A percentile compares a stretch with the other conserved stretches of the same genome.
Conservation (phyloP, 2,797 vertebrate genomes). For the Danionella dracula region DNA sequence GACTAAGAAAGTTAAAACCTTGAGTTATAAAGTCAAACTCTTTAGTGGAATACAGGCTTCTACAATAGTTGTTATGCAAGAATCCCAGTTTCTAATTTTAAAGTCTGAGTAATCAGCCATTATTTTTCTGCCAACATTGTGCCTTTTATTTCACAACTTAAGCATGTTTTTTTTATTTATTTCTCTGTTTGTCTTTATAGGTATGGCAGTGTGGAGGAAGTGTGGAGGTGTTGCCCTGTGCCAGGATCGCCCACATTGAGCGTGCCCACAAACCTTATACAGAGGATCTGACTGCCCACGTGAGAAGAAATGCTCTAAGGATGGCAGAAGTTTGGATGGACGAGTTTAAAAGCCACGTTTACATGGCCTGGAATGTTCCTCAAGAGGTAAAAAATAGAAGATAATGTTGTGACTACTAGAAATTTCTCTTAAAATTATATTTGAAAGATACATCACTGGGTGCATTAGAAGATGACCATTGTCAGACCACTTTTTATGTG, state of each 20-base stretch:
- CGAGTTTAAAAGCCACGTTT: conserved; percentile 96
- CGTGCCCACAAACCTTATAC: conserved; percentile 97
- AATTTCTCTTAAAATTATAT: too few relatives aligned
- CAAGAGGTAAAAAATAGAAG: conserved; percentile 77
- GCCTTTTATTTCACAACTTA: not conserved
- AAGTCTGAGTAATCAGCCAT: not conserved
- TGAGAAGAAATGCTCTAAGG: conserved; percentile 89
- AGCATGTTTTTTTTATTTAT: not conserved
- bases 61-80: not conserved
- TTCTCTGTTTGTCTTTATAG: conserved; percentile 47
- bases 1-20: too few relatives aligned
- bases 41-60: too few relatives aligned
- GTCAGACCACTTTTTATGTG: too few relatives aligned
- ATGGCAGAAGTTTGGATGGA: conserved; percentile 99
- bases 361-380: conserved; percentile 98
- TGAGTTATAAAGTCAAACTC: too few relatives aligned
- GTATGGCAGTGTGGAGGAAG: conserved; percentile 81
- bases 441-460: too few relatives aligned
- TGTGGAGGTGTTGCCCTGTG: conserved; percentile 93
- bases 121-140: not conserved
- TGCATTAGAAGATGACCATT: too few relatives aligned
- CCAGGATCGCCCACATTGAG: conserved; percentile 92
- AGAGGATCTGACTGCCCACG: conserved; percentile 85
- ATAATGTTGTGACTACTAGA: not conserved
- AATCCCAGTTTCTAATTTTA: not conserved